Evolutionary conservation across 1,140 invertebrate species (phyloP), one percentile per base, ranked within the genome.

Genomic region (Atta colombica): DNA sequence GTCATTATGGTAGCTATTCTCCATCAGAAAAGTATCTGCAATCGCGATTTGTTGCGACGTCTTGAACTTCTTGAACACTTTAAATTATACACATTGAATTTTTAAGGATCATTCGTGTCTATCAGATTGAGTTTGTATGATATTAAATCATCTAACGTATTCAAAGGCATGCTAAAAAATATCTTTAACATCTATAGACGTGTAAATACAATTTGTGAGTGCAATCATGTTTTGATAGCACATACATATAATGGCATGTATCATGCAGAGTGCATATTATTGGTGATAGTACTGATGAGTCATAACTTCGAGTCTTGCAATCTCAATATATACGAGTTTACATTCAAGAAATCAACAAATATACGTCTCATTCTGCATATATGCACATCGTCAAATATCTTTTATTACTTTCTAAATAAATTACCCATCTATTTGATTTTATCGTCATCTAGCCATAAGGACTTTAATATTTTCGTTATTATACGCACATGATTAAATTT

Each of bases 381-480:
- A 51, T 10, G 45, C 16, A 0, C 18, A 31, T 66, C 25, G 6
- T 77, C 61, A 53, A 51, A 53, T 14, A 45, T 3, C 4, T 65
- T 65, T 31, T 21, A 66, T 66, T 66, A 35, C 28, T 78, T 65
- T 65, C 8, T 39, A 39, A 39, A 39, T 39, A 16, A 77, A 31
- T 68, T 68, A 18, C 16, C 16, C 39, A 18, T 66, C 14, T 25
- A n/a, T 16, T 49, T 49, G 14, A 69, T 55, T 68, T 2, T 18
- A 53, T 39, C 8, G 2, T 65, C 12, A 51, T 31, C 3, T 63
- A 63, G 5, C 7, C 1, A 2, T 7, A 63, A 63, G 14, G 6
- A 21, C 3, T 16, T 31, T 10, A 35, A n/a, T 21, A 18, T 35
- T n/a, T 39, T 58, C 18, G 35, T 35, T 35, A 8, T 39, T 39